A percentile compares a stretch with the other conserved stretches of the same genome.
Evolutionary conservation across 2,888 invertebrate species (phyloP).

Genomic region (Rhagonycha fulva): DNA sequence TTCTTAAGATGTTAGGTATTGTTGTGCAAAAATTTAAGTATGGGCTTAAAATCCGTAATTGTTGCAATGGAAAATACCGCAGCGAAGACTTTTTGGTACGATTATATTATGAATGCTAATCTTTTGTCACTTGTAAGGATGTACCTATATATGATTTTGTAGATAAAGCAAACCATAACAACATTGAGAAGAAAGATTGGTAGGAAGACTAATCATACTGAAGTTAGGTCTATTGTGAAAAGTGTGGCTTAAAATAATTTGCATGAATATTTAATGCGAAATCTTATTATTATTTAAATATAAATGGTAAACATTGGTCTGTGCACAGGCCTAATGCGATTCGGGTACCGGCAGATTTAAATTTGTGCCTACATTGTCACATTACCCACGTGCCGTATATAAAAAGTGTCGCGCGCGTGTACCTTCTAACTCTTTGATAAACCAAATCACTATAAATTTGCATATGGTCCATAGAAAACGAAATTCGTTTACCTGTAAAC

Average conservation of each 20-base stretch:
- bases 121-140: background rate
- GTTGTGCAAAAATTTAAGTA: background rate
- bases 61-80: background rate
- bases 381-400: constrained; percentile 16
- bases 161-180: background rate
- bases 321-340: background rate
- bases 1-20: background rate
- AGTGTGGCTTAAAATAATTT: background rate
- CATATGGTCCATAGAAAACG: constrained; percentile 7
- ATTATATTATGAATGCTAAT: background rate
- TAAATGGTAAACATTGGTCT: background rate
- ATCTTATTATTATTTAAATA: background rate
- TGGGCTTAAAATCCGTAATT: background rate
- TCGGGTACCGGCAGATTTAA: constrained; percentile 4
- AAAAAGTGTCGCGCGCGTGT: background rate
- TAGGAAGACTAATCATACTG: background rate
- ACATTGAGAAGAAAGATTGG: background rate
- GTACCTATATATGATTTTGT: too few relatives aligned
- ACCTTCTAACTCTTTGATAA: background rate
- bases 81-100: too few relatives aligned
- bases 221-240: background rate
- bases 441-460: constrained; percentile 13
- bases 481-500: constrained; percentile 45
- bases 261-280: background rate
- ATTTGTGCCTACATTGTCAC: constrained; percentile 15